Base-by-base conservation (phyloP, 2,888 invertebrate species). In the Drosophila leonis region DNA sequence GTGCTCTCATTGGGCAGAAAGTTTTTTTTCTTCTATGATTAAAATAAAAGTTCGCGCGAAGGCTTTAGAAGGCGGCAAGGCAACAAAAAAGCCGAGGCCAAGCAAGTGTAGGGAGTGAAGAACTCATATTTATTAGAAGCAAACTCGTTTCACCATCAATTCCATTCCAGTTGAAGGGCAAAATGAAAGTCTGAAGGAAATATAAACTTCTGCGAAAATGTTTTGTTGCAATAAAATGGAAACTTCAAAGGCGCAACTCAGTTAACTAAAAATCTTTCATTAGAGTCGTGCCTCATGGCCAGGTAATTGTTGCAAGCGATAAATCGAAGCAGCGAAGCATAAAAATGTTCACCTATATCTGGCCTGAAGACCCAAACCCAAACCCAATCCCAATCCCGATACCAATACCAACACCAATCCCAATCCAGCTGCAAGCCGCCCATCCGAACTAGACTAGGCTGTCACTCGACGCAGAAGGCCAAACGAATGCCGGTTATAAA, bases 401-500 rank as follows among this genome's bases (percentile, higher is more conserved):
- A n/a, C n/a, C n/a, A n/a, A n/a, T n/a, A n/a, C n/a, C n/a, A n/a
- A n/a, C n/a, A n/a, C n/a, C n/a, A 24, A 24, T 24, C 24, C 24
- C 24, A 24, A 24, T 2, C 24, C 24, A 24, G 24, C 24, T 24
- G 24, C 24, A 24, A 24, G 24, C 24, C 24, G 18, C 18, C 27
- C 24, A 8, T 3, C 12, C 39, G 41, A 10, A 12, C 27, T 42
- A 18, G 29, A 15, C n/a, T n/a, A 35, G 29, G 31, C 52, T 65
- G 70, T 24, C 57, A 39, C n/a, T 44, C 63, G 63, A n/a, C 51
- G 49, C 51, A 52, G 31, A 44, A 39, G 66, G 44, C 59, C 29
- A 46, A 73, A 73, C 46, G 63, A 73, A 62, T 75, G 70, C 35
- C 54, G 18, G 62, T 44, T 70, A 75, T 75, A 70, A 70, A 75